Base-by-base conservation (phyloP, 2,888 invertebrate species). In the Xestoiulus laeticollis region DNA sequence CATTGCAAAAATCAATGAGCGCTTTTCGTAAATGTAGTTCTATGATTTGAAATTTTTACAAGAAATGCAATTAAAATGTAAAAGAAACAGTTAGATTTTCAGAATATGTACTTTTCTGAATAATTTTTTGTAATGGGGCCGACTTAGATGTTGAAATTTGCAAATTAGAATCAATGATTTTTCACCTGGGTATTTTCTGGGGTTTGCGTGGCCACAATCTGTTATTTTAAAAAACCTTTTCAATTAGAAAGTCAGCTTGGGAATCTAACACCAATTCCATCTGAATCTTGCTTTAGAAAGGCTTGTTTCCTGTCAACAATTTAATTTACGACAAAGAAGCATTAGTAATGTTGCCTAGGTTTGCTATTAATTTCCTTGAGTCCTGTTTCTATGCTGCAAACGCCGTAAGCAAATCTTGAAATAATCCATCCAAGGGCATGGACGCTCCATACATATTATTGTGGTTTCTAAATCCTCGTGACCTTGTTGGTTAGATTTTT, bases 281-380 rank as follows among this genome's bases (percentile, higher is more conserved):
- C 30, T 78, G 30, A 78, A 78, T 30, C 30, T 78, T 78, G 30
- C 14, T 78, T 68, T 48, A 19, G 16, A 68, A 6, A 12, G 78
- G 30, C 78, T 26, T 78, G 30, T 32, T 78, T 78, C 78, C 78
- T 78, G 78, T 30, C 26, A 78, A 78, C 78, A 78, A 30, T 78
- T 78, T 78, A 14, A 30, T 78, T 30, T 78, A 78, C 78, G 26
- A 26, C 10, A 30, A 30, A 26, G 78, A 78, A 78, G 30, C 78
- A 26, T 10, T 78, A 78, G 78, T 78, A 78, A 30, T 78, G 30
- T 16, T 16, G 30, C 30, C 14, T 14, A 1, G 30, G 30, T 2
- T 78, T 78, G 78, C 30, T 78, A 14, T 78, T 78, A 78, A 78
- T 78, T 78, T 78, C 78, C 78, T 78, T 26, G 30, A 26, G 26